Percentiles rank a stretch among this genome's conserved stretches.
Evolutionary conservation across 2,797 vertebrate genomes (phyloP).

Genomic region (Coluber constrictor): DNA sequence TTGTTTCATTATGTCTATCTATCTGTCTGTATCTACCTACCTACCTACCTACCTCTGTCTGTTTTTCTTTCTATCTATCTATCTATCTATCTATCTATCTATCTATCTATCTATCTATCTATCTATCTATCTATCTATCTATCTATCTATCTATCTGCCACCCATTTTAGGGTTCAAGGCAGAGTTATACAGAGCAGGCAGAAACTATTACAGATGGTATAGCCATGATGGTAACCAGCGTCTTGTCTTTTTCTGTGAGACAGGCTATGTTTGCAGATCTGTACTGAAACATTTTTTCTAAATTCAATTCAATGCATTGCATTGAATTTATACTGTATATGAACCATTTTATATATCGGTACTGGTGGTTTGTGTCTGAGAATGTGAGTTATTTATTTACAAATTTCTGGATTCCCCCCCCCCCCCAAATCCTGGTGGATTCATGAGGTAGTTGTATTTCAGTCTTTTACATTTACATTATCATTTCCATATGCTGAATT

Average conservation of each 20-base stretch:
- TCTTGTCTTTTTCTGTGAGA: neutral
- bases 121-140: no score
- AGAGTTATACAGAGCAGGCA: no score
- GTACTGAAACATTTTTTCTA: neutral
- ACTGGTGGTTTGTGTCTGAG: neutral
- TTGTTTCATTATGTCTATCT: neutral
- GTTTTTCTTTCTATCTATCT: rapidly evolving
- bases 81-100: no score
- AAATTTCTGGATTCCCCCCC: neutral
- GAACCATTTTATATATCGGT: neutral
- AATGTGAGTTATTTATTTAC: neutral
- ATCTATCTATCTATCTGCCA: no score
- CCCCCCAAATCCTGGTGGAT: neutral
- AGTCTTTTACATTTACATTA: neutral
- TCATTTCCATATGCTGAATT: neutral
- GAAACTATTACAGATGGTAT: neutral
- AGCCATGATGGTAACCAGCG: neutral
- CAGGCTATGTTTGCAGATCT: neutral
- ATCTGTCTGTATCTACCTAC: rapidly evolving
- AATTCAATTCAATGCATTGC: neutral
- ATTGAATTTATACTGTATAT: neutral
- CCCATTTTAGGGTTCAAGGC: neutral
- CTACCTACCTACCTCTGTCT: no score
- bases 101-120: no score
- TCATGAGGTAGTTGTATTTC: neutral